These are phyloP conservation scores for Isotomurus palustris DNA, from an alignment of 2,888 invertebrate genomes.

Conservation along the genomic window DNA sequence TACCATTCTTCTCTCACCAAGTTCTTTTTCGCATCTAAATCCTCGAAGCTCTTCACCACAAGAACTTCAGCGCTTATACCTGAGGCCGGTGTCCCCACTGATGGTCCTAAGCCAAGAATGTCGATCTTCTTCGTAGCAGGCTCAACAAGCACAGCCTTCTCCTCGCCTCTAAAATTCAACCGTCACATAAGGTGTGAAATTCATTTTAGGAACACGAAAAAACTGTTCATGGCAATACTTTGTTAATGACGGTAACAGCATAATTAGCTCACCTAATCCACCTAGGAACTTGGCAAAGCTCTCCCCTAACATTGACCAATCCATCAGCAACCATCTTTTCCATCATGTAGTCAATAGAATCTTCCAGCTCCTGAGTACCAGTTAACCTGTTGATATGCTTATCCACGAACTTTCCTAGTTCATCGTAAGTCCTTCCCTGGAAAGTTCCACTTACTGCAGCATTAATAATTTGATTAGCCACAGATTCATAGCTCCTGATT, in stretches of 20 bases:
- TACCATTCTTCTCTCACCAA: background rate
- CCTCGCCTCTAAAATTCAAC: constrained; percentile 24
- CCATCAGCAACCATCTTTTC: constrained; percentile 46
- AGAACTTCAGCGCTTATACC: constrained; percentile 20
- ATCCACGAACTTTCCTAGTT: constrained; percentile 47
- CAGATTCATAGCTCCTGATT: constrained; percentile 57
- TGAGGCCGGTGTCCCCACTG: constrained; percentile 11
- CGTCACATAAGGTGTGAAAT: background rate
- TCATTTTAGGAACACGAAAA: background rate
- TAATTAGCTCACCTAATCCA: constrained; percentile 42
- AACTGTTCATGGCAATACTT: background rate
- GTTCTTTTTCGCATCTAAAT: constrained; percentile 13
- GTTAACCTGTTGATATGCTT: constrained; percentile 50
- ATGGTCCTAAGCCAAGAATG: constrained; percentile 20
- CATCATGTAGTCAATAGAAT: constrained; percentile 51
- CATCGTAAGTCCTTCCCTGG: constrained; percentile 51
- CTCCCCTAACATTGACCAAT: constrained; percentile 51
- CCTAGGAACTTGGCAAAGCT: constrained; percentile 48
- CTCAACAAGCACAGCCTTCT: constrained; percentile 9
- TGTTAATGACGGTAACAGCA: background rate
- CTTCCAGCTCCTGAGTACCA: constrained; percentile 50
- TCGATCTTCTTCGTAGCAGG: constrained; percentile 11
- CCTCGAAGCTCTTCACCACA: constrained; percentile 18
- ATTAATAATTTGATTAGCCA: constrained; percentile 55
- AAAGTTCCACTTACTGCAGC: constrained; percentile 56